Conservation (phyloP, 64 coral and sea anemone species). For the Actinia tenebrosa region DNA sequence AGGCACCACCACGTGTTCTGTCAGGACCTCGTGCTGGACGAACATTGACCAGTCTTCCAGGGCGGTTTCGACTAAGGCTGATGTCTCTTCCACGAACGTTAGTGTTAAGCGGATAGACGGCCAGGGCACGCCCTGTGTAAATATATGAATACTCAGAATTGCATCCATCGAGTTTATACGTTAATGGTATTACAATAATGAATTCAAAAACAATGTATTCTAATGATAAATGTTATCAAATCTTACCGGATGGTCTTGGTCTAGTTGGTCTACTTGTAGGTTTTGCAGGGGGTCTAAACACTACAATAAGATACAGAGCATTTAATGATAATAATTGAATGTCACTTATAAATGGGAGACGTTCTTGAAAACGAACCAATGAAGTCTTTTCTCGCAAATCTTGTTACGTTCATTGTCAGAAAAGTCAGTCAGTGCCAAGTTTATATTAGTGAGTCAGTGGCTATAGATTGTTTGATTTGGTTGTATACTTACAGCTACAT, state of each 20-base stretch:
- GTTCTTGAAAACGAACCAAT: no score
- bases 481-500: slow-evolving; percentile 30
- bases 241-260: background rate
- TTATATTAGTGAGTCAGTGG: no score
- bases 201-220: no score
- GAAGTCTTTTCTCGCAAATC: no score
- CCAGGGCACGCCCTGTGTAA: slow-evolving; percentile 33
- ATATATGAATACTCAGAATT: no score
- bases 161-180: no score
- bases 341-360: background rate
- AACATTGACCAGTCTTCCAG: slow-evolving; percentile 39
- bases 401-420: no score
- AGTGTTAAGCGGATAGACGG: slow-evolving; percentile 59
- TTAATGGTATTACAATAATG: no score
- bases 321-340: background rate
- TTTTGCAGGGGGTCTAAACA: background rate
- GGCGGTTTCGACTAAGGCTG: slow-evolving; percentile 42
- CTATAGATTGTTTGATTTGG: background rate
- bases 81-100: slow-evolving; percentile 46
- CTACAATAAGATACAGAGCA: background rate
- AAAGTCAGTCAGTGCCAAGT: no score
- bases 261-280: background rate
- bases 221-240: background rate
- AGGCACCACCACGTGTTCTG: slow-evolving; percentile 30
- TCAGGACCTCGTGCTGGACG: slow-evolving; percentile 42